Evolutionary conservation across 2,797 vertebrate species (phyloP).

Genomic region (Falco berigora): DNA sequence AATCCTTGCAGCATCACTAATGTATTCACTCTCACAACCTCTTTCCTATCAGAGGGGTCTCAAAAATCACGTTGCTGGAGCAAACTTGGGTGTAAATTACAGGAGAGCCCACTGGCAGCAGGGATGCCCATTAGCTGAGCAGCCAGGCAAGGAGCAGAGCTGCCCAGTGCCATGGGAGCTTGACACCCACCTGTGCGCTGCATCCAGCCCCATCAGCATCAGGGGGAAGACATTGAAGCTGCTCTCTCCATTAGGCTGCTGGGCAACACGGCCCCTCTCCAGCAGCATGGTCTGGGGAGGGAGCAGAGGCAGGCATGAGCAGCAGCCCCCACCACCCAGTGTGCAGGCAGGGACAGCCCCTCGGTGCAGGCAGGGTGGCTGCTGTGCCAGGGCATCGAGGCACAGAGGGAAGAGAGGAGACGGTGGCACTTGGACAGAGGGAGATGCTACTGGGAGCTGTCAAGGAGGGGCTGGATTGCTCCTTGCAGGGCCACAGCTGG

Average conservation of each 20-base stretch:
- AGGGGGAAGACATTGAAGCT: constrained; percentile 89
- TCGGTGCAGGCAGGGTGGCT: fast-evolving
- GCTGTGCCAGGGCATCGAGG: background rate
- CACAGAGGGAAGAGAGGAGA: background rate
- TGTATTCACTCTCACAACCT: fast-evolving
- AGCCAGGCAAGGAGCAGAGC: background rate
- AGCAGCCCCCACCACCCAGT: background rate
- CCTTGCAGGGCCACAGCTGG: background rate
- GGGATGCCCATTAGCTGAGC: background rate
- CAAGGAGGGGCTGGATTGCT: background rate
- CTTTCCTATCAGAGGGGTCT: background rate
- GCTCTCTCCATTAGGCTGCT: constrained; percentile 78
- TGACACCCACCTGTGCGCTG: constrained; percentile 79
- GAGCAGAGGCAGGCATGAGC: background rate
- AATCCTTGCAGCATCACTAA: background rate
- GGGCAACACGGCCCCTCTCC: constrained; percentile 82
- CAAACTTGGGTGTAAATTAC: too few species aligned
- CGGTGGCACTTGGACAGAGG: background rate
- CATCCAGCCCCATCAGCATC: constrained; percentile 84
- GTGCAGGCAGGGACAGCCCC: background rate
- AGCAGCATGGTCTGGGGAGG: constrained; percentile 86
- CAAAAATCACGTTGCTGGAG: fast-evolving
- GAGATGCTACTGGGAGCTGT: background rate
- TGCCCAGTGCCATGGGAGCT: fast-evolving
- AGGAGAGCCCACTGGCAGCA: fast-evolving